phyloP scores from a whole-genome alignment of 2,113 vertebrate species.

The Syngnathus scovelli region DNA sequence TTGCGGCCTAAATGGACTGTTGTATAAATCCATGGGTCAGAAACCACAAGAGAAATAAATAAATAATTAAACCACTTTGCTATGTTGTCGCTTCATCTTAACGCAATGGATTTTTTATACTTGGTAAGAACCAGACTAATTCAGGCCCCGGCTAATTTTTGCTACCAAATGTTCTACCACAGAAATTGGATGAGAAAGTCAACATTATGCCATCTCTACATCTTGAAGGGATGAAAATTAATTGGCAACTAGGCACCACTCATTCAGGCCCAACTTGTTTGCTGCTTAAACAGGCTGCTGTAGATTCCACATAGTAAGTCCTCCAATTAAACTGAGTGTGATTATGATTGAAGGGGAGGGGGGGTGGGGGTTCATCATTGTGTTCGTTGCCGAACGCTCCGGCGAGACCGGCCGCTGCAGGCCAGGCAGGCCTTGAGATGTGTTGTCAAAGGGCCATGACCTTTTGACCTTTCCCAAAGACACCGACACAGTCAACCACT shows the following conservation, averaged over 20 bases:
- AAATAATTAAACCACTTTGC: background rate
- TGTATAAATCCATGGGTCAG: background rate
- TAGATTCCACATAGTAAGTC: background rate
- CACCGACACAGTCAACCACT: constrained; percentile 61
- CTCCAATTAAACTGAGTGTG: background rate
- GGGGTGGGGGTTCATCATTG: constrained; percentile 21
- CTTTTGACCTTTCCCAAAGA: constrained; percentile 75
- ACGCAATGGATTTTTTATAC: background rate
- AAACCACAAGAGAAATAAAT: background rate
- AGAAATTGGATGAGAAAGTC: background rate
- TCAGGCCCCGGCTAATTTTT: background rate
- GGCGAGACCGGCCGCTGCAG: constrained; percentile 63
- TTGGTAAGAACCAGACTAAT: background rate
- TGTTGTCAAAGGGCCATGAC: constrained; percentile 74
- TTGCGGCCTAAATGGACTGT: background rate
- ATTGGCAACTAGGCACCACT: background rate
- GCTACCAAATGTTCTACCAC: background rate
- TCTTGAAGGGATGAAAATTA: background rate
- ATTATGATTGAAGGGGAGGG: background rate
- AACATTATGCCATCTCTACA: background rate
- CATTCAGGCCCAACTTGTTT: background rate
- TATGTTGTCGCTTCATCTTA: background rate
- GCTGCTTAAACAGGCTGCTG: background rate
- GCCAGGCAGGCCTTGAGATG: constrained; percentile 71
- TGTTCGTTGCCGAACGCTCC: constrained; percentile 50